Evolutionary conservation across 2,113 vertebrate genomes (phyloP), one percentile per base, ranked within the genome.

Genomic region (Serilophus lunatus): DNA sequence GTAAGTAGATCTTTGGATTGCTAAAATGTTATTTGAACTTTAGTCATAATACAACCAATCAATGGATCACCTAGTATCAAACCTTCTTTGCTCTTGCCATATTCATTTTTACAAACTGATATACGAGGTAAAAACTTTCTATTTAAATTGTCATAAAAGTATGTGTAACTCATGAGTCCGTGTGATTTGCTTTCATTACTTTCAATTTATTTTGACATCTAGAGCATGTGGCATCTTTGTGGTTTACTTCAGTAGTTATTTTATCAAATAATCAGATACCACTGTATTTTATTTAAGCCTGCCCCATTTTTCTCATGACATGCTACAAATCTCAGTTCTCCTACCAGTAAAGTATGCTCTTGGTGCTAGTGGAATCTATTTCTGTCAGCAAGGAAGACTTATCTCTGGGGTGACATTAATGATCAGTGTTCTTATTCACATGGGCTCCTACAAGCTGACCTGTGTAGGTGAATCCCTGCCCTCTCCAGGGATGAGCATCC

Each of bases 371-470:
- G 54, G 76, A 90, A 95, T 95, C 65, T 95, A 64, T 96, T 96
- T 96, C 96, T 96, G 84, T 82, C 80, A 9, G 20, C 75, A 90
- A 95, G 75, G 35, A 81, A 96, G 91, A 90, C 69, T 42, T 44
- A 28, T 92, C 86, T 95, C 69, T 31, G 60, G 86, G 83, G 66
- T 95, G 92, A 94, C 88, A 94, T 72, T 97, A 96, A 95, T 94
- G 91, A 97, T 94, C 95, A 92, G 90, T 42, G 18, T 79, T 95
- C 88, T 75, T 17, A 1, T 96, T 94, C 93, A 93, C 59, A 57
- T 44, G 79, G 86, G 69, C 22, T 53, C 82, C 91, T 95, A 89
- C 84, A 90, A 86, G 88, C 90, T 94, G 94, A 97, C 95, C 87
- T 72, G 47, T 14, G 15, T 68, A 88, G 92, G 93, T 97, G 86